Evolutionary conservation across 2,113 vertebrate genomes (phyloP), one percentile per base, ranked within the genome.

Genomic region (Scartelaos histophorus): DNA sequence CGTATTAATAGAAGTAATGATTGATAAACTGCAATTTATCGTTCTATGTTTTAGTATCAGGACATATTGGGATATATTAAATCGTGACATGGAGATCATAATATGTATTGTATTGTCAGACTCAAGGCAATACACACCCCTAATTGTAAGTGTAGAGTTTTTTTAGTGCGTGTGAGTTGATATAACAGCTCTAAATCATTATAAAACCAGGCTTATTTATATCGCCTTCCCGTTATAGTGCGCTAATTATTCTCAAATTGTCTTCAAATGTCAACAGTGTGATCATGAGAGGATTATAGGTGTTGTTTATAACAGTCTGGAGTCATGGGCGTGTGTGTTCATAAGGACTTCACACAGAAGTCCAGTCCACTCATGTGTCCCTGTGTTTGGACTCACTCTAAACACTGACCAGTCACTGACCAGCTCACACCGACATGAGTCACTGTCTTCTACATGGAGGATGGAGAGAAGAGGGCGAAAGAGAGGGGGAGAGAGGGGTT

Each of bases 351-450:
- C 5, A 24, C 29, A 10, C 3, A 19, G 0, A 5, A 64, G 61
- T 24, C 9, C 51, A 58, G 17, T 45, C 19, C 54, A 24, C 69
- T 60, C 3, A 17, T 62, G 35, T 73, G 22, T 29, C 69, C 56
- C 56, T n/a, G n/a, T 49, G 21, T 67, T 57, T 29, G 34, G 62
- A 58, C 38, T 17, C 3, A 0, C 38, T 69, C 21, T 1, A 53
- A 17, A 69, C 3, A 85, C 67, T 77, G 67, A 5, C 1, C 1
- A 3, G 15, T 71, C 53, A 38, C 13, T 1, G 5, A n/a, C 76
- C 35, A 11, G 6, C 7, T 76, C 74, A 82, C 76, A 79, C 73
- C n/a, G n/a, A 75, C 57, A 76, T 91, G 90, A 92, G 35, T 90
- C 90, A 90, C 66, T 73, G 11, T 73, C 75, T 84, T 72, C 79